These are phyloP conservation scores for Platycheirus albimanus DNA, from an alignment of 2,888 invertebrate genomes.

Conservation along the genomic window DNA sequence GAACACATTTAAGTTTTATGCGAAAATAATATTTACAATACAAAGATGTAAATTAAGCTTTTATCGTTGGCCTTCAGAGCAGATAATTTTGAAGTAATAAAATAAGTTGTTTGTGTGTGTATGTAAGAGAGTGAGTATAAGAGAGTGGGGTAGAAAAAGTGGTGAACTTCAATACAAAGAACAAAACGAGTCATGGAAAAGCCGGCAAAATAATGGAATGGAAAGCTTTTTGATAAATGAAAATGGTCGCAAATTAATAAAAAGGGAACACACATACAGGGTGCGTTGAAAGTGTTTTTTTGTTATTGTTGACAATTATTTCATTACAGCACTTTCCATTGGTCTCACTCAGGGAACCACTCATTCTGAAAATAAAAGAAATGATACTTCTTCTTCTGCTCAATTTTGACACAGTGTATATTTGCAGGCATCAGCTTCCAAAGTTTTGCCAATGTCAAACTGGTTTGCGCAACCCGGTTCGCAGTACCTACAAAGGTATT, in stretches of 20 bases:
- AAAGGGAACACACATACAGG: too few relatives aligned
- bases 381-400: too few relatives aligned
- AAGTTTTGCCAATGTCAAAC: too few relatives aligned
- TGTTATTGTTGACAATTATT: too few relatives aligned
- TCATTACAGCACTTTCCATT: too few relatives aligned
- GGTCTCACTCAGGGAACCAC: too few relatives aligned
- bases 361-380: too few relatives aligned
- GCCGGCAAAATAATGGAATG: conserved; percentile 44
- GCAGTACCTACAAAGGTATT: too few relatives aligned
- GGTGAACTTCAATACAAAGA: conserved; percentile 34
- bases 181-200: conserved; percentile 41
- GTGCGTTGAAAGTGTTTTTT: background rate
- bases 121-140: conserved; percentile 8
- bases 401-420: too few relatives aligned
- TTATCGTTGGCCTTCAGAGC: conserved; percentile 5
- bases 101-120: background rate
- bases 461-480: too few relatives aligned
- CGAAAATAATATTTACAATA: background rate
- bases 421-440: too few relatives aligned
- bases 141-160: conserved; percentile 16
- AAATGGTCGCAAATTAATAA: background rate
- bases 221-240: conserved; percentile 17
- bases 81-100: background rate
- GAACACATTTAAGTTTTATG: too few relatives aligned
- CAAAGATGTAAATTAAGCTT: conserved; percentile 41